Evolutionary conservation across 2,113 vertebrate genomes (phyloP).

Genomic region (Brienomyrus longianalis): DNA sequence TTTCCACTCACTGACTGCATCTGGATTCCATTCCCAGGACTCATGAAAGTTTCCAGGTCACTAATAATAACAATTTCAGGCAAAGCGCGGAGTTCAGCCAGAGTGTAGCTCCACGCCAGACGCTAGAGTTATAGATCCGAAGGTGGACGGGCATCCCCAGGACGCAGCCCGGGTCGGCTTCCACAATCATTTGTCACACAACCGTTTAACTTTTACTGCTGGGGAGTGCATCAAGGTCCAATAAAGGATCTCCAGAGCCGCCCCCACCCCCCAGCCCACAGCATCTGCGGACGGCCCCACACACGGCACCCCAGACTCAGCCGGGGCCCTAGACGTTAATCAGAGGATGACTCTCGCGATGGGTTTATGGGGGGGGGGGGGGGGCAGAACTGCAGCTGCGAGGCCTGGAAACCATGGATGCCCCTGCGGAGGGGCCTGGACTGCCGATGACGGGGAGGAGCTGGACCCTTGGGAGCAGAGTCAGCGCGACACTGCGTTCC

Average conservation of each 20-base stretch:
- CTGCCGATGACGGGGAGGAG: not conserved
- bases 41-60: constrained; percentile 65
- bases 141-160: not conserved
- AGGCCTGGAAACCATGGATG: not conserved
- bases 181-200: not conserved
- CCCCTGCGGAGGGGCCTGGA: not conserved
- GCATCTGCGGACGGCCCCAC: not conserved
- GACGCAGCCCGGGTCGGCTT: not conserved
- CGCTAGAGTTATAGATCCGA: not conserved
- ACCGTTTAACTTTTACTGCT: not conserved
- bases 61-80: constrained; percentile 66
- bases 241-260: not conserved
- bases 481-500: not conserved
- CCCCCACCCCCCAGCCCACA: not conserved
- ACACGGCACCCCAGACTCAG: not conserved
- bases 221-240: not conserved
- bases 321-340: not conserved
- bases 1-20: constrained; percentile 59
- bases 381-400: not conserved
- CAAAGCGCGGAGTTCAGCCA: constrained; percentile 62
- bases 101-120: constrained; percentile 28
- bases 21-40: constrained; percentile 67
- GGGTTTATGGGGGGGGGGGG: not conserved
- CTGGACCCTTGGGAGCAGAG: not conserved
- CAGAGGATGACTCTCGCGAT: not conserved